Base-by-base conservation (phyloP, 1,140 invertebrate genomes). In the Panonychus citri region DNA sequence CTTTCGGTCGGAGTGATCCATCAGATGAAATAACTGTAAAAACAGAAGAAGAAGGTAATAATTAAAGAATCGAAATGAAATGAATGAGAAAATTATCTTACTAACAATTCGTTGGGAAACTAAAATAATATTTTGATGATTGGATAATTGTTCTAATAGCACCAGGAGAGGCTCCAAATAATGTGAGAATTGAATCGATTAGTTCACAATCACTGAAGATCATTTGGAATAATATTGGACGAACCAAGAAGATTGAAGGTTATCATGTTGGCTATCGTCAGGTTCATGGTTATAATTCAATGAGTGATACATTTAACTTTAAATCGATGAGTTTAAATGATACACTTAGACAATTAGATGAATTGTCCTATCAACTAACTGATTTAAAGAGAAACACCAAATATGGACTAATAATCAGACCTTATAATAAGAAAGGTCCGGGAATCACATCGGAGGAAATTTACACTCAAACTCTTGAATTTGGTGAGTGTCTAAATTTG, bases 161-260 rank as follows among this genome's bases (percentile, higher is more conserved):
- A 1, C 62, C 62, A n/a, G 54, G 54, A 24, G 55, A 46, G 53
- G 40, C 58, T 21, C 60, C 60, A n/a, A 46, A 48, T 30, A 56
- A 59, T n/a, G 42, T 63, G n/a, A 48, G 55, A 50, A 60, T 60
- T 2, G 26, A 52, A 8, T 50, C 62, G 10, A 26, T 60, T 12
- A 56, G 55, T 50, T 59, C 62, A 8, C 40, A 56, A 26, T 55
- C 62, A 2, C 26, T 63, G 10, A 55, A 57, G 21, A 54, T 63
- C 2, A 59, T 53, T 27, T 60, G 58, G 3, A 82, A 87, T 13
- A 88, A 89, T 61, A 82, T 88, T 66, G 73, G 83, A 53, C 85
- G 83, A 80, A 90, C 94, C 69, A 89, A 88, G 13, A 82, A 84
- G 61, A 78, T 94, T 61, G 75, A 86, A 2, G 89, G 89, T 19